Evolutionary conservation across 2,113 vertebrate genomes (phyloP), one percentile per base, ranked within the genome.

Genomic region (Chiloscyllium plagiosum): DNA sequence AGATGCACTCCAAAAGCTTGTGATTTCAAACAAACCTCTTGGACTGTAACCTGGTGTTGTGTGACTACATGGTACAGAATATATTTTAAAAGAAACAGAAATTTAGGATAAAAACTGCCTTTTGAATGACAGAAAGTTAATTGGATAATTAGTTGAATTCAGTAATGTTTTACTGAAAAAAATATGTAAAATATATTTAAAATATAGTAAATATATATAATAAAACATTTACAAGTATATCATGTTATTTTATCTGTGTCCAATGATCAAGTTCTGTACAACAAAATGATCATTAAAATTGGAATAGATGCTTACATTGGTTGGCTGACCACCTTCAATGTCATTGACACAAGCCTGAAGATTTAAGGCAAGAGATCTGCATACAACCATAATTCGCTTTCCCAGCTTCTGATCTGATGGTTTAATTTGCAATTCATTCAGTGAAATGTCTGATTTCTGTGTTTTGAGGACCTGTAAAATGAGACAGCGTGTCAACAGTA

Each of bases 271-370:
- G 56, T 61, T 61, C 56, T 61, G 8, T 12, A 61, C 56, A 12
- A 61, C 56, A 61, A 61, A 61, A 61, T 61, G 56, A 61, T 24
- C 68, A 50, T 4, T 29, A 95, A 17, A 24, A 70, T 33, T 70
- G 47, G 12, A 95, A 20, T 13, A 76, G 8, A 26, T 96, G 96
- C 98, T 98, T 97, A 99, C 99, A 2, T 99, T 99, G 0, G 99
- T 99, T 95, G 97, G 22, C 0, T 98, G 99, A 96, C 98, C 98
- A 4, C 97, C 98, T 96, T 99, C 99, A 93, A 97, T 98, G 96
- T 99, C 99, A 19, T 97, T 98, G 96, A 99, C 96, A 96, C 98
- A 99, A 96, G 98, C 98, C 97, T 99, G 99, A 96, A 99, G 98
- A 96, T 98, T 98, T 96, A 99, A 97, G 97, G 96, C 98, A 92